These are phyloP conservation scores for Drosophila stalkeri DNA, from an alignment of 2,888 invertebrate species.

Conservation along the genomic window DNA sequence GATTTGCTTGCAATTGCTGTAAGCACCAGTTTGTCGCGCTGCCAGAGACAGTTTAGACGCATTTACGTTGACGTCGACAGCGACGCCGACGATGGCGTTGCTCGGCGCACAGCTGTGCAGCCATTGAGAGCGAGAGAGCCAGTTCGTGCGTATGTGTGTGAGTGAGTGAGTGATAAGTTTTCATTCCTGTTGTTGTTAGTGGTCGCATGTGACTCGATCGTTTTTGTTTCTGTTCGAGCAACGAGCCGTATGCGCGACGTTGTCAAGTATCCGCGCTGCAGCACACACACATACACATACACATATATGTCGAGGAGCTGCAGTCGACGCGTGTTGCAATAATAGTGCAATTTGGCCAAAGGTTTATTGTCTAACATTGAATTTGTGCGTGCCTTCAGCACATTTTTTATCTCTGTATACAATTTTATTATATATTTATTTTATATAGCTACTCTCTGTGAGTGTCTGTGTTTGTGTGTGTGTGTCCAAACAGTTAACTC, in stretches of 20 bases:
- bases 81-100: conserved; percentile 11
- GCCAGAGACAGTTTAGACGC: conserved; percentile 39
- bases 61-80: conserved; percentile 11
- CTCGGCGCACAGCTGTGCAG: conserved; percentile 50
- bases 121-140: conserved; percentile 10
- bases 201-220: conserved; percentile 64
- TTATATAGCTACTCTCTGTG: not conserved
- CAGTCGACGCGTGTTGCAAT: conserved; percentile 49
- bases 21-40: conserved; percentile 29
- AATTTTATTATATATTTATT: not conserved
- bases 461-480: conserved; percentile 27
- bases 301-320: conserved; percentile 31
- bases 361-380: conserved; percentile 73
- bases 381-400: conserved; percentile 41
- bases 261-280: conserved; percentile 23
- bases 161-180: conserved; percentile 45
- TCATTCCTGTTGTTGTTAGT: conserved; percentile 6
- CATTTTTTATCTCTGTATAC: conserved; percentile 16
- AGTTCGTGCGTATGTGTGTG: not conserved
- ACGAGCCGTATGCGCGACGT: conserved; percentile 69
- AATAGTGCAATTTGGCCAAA: conserved; percentile 62
- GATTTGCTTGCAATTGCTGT: conserved; percentile 76
- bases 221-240: conserved; percentile 37
- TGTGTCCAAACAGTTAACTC: conserved; percentile 53
- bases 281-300: conserved; percentile 9